Base-by-base conservation (phyloP, 92 coral and sea anemone genomes). In the Isaurus tuberculatus region DNA sequence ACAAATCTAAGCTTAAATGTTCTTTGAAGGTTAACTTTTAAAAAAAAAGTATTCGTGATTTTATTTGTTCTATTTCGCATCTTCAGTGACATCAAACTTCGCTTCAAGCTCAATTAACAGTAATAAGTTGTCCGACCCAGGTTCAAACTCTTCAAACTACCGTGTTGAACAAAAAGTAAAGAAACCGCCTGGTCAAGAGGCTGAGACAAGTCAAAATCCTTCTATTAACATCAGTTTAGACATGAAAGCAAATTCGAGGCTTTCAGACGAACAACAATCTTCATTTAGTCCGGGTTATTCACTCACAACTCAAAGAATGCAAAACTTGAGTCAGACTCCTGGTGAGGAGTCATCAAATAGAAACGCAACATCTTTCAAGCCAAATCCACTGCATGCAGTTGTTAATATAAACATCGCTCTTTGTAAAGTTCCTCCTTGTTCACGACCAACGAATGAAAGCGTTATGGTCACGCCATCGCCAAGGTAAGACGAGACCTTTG, bases 321-420 rank as follows among this genome's bases (percentile, higher is more conserved):
- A 44, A 72, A 44, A 8, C 36, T 14, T 0, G 3, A 49, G 16
- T 20, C 53, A 25, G 1, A 8, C 20, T 70, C 53, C 55, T 70
- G 31, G 26, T 70, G 6, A 36, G 58, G 61, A 44, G 16, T 13
- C 26, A 26, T 11, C 44, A 25, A 40, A 30, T 4, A 20, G 30
- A 26, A 44, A 27, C 61, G 15, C 10, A 26, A 70, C 26, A 7
- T 27, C 60, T 55, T 74, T 74, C n/a, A 30, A 28, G 8, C 80
- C 34, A 77, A 55, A 14, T 34, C 70, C 82, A 34, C 16, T 23
- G 5, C 82, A 25, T 6, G 82, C 82, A 58, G 53, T 55, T 60
- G 70, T 77, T 23, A 77, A 77, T 23, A 36, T 77, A 34, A 77
- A 77, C 70, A 23, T 77, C n/a, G 51, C 34, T 34, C 27, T 77